These are phyloP conservation scores for Tor tambroides DNA, from an alignment of 2,113 vertebrate species.

Conservation along the genomic window DNA sequence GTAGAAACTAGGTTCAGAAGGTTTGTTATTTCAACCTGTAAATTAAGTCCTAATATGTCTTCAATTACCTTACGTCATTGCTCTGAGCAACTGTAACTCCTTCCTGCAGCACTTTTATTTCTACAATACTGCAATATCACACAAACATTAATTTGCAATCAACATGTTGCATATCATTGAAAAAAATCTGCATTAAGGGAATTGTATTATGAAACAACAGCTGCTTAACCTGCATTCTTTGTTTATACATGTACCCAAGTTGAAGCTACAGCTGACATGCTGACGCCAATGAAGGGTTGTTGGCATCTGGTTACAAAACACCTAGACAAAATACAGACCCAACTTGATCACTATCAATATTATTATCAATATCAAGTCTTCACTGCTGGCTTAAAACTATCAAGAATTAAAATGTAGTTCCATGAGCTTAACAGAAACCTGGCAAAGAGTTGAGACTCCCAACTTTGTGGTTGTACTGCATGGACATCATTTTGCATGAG, in stretches of 20 bases:
- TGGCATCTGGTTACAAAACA: background rate
- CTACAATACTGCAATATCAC: background rate
- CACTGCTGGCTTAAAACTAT: background rate
- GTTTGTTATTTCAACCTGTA: background rate
- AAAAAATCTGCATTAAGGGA: background rate
- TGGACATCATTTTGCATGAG: background rate
- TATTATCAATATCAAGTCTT: background rate
- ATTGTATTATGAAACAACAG: background rate
- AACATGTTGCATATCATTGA: background rate
- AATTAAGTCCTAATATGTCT: background rate
- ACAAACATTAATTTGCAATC: background rate
- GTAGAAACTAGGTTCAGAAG: constrained; percentile 10
- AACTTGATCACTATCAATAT: background rate
- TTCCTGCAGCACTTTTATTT: background rate
- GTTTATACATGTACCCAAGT: background rate
- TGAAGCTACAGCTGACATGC: background rate
- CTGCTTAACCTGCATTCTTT: background rate
- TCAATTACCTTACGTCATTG: background rate
- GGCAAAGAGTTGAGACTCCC: background rate
- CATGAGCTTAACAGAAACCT: background rate
- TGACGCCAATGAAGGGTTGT: background rate
- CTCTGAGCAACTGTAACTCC: background rate
- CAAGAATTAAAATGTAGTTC: background rate
- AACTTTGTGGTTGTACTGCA: background rate
- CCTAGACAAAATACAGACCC: background rate